Base-by-base conservation (phyloP, 2,888 invertebrate genomes). In the Macaria notata region DNA sequence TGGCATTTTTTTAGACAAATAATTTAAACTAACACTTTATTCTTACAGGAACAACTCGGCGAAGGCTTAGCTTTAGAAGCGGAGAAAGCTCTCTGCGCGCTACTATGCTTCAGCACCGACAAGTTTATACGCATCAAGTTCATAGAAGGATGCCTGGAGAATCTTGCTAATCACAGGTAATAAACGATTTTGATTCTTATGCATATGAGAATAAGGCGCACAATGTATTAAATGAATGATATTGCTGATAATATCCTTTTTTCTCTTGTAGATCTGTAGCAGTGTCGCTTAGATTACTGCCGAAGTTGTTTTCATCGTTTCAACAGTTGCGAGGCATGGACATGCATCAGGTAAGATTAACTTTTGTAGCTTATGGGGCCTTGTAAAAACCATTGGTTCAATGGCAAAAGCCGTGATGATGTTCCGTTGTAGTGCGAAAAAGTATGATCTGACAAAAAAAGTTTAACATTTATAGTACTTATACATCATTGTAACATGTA, bases 31-130 rank as follows among this genome's bases (percentile, higher is more conserved):
- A 19, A 19, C 19, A 19, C 19, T 19, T 19, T 19, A 19, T 19
- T 19, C 19, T 19, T 19, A 33, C 81, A 96, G 96, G 94, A 94
- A 58, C 95, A 96, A 78, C 86, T 98, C 4, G 97, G 98, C 0
- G 98, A 98, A 86, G 97, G 98, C 0, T 85, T 98, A 51, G 97
- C 97, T 0, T 83, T 96, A n/a, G 98, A 98, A 86, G 98, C 98
- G 0, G 98, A 98, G 81, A 98, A 98, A 74, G 97, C 97, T 2
- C 89, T 98, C 0, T 97, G 97, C 70, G 97, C 97, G 68, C 88
- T 98, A 31, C 92, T 98, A 0, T 98, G 98, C 78, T 98, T 96
- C 76, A 97, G 96, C 73, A 96, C 97, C 2, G 98, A 98, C 81
- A 95, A 96, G 67, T 93, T 96, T 62, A 96, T 98, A 65, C 93